A percentile compares a stretch with the other conserved stretches of the same genome.
phyloP scores from a whole-genome alignment of 2,113 vertebrate species.

The Ptilonorhynchus violaceus region DNA sequence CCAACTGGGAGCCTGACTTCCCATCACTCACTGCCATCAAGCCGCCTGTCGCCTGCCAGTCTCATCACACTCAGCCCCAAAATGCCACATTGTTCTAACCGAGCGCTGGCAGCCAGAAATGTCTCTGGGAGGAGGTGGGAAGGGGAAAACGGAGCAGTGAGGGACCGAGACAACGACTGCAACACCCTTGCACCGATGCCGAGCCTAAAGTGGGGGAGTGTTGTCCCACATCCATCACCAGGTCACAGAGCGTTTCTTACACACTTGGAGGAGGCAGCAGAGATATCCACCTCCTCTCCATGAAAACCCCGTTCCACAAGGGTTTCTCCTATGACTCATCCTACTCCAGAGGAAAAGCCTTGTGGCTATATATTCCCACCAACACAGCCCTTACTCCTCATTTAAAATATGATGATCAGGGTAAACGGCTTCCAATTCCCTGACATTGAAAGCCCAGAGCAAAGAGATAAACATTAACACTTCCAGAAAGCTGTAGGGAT shows the following conservation, averaged over 20 bases:
- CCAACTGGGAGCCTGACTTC: not conserved
- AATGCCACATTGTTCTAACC: not conserved
- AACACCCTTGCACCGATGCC: fast-evolving
- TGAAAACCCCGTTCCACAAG: not conserved
- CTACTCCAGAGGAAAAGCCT: not conserved
- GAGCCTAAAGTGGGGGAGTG: not conserved
- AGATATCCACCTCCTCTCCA: not conserved
- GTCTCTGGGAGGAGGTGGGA: not conserved
- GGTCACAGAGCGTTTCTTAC: not conserved
- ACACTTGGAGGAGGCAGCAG: not conserved
- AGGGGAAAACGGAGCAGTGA: not conserved
- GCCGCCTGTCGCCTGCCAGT: not conserved
- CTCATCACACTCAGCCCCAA: not conserved
- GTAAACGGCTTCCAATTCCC: not conserved
- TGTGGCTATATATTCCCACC: not conserved
- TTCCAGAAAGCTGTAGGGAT: not conserved
- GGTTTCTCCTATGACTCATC: not conserved
- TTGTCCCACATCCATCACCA: not conserved
- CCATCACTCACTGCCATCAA: not conserved
- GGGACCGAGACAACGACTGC: not conserved
- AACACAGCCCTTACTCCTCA: not conserved
- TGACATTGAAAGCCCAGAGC: slow-evolving; percentile 2
- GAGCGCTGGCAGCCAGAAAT: not conserved
- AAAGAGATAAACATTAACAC: not conserved
- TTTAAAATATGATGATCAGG: not conserved